Evolutionary conservation across 2,888 invertebrate species (phyloP), one percentile per base, ranked within the genome.

Genomic region (Carterocephalus palaemon): DNA sequence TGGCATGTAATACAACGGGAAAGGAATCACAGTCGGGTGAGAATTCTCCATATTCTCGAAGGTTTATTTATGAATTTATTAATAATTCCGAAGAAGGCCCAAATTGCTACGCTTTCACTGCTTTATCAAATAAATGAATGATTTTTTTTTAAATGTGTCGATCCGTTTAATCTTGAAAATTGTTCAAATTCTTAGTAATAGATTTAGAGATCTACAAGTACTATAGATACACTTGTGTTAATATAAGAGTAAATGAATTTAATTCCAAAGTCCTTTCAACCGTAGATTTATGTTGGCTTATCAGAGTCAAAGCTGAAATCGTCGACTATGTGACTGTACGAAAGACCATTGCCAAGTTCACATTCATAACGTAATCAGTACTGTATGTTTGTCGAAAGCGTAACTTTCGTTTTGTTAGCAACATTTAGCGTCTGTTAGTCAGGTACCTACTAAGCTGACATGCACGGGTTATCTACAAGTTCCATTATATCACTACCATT

Each of bases 381-480:
- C 6, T 7, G 20, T 9, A n/a, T 22, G 9, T 22, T 34, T 16
- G 37, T 19, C 17, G 43, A 45, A 37, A 45, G 43, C 29, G 31
- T 17, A 34, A 45, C 43, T 45, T 45, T 45, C 43, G 9, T 17
- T 36, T 23, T n/a, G 24, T 45, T 45, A 45, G 37, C 45, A 20
- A 9, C 24, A 37, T 45, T 19, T 45, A 43, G 36, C 36, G 8
- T 9, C 10, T n/a, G 28, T 42, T 26, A 19, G 26, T n/a, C n/a
- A n/a, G n/a, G n/a, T n/a, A n/a, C n/a, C n/a, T 26, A 20, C 26
- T 33, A 22, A 31, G 17, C 17, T 4, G 1, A 28, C 23, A 24
- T 16, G 4, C 10, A 8, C 8, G 9, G 1, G 31, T 16, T 37
- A 37, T 17, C 8, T n/a, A 26, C 17, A 8, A 4, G n/a, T 4